Percentiles rank a stretch among this genome's conserved stretches.
These are phyloP conservation scores for Scytalopus superciliaris DNA, from an alignment of 2,113 vertebrate species.

Conservation along the genomic window DNA sequence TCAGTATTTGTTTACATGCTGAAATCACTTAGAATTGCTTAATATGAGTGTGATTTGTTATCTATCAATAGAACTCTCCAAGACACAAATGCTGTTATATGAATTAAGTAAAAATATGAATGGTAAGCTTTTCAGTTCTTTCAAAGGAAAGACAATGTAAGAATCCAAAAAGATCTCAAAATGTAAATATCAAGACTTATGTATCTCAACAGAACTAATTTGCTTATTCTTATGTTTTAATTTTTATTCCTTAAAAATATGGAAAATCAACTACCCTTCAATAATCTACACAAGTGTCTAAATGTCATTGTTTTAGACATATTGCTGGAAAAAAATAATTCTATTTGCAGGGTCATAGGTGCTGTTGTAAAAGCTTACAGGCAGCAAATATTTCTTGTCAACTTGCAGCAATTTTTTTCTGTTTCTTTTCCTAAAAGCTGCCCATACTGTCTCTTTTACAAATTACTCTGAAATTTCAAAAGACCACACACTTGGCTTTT, in stretches of 20 bases:
- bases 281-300: neutral
- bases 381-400: slow-evolving; percentile 72
- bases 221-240: neutral
- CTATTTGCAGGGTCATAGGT: neutral
- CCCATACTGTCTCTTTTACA: slow-evolving; percentile 57
- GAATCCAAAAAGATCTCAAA: neutral
- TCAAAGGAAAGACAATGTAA: neutral
- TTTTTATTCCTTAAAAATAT: neutral
- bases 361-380: neutral
- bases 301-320: neutral
- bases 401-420: slow-evolving; percentile 54
- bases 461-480: slow-evolving; percentile 69
- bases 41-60: neutral
- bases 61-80: neutral
- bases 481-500: slow-evolving; percentile 76
- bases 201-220: neutral
- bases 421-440: slow-evolving; percentile 64
- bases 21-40: neutral
- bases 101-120: neutral
- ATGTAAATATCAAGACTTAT: neutral
- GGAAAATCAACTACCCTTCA: neutral
- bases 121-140: neutral
- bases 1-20: neutral
- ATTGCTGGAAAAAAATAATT: neutral
- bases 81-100: neutral